These are phyloP conservation scores for Herpetotheres cachinnans DNA, from an alignment of 2,113 vertebrate genomes.

Conservation along the genomic window DNA sequence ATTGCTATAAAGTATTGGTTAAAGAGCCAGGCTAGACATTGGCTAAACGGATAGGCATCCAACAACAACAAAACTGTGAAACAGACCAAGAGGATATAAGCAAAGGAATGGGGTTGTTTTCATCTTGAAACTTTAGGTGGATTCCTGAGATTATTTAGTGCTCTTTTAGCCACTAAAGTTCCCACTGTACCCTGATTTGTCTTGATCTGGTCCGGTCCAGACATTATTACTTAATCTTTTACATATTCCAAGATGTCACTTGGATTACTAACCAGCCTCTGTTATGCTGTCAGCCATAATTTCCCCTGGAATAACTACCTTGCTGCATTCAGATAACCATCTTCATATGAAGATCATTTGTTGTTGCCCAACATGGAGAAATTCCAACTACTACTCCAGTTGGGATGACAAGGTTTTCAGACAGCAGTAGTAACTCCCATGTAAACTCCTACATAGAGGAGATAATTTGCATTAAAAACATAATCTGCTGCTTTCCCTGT, in stretches of 20 bases:
- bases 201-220: constrained; percentile 21
- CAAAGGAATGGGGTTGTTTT: constrained; percentile 4
- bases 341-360: background rate
- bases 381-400: background rate
- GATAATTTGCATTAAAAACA: background rate
- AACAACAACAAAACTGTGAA: background rate
- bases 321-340: background rate
- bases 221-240: constrained; percentile 39
- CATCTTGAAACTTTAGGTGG: constrained; percentile 9
- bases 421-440: background rate
- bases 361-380: constrained; percentile 15
- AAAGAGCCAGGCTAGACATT: background rate
- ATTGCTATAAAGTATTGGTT: background rate
- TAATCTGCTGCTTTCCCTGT: background rate
- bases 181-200: constrained; percentile 19
- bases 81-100: background rate
- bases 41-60: constrained; percentile 20
- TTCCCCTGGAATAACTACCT: background rate
- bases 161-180: constrained; percentile 2
- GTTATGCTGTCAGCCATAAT: background rate
- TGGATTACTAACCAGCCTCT: constrained; percentile 14
- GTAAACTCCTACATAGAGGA: background rate
- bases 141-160: constrained; percentile 37
- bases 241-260: constrained; percentile 28
- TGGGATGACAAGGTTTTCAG: background rate